Conservation (phyloP, 2,797 vertebrate species). For the Dryobates pubescens region DNA sequence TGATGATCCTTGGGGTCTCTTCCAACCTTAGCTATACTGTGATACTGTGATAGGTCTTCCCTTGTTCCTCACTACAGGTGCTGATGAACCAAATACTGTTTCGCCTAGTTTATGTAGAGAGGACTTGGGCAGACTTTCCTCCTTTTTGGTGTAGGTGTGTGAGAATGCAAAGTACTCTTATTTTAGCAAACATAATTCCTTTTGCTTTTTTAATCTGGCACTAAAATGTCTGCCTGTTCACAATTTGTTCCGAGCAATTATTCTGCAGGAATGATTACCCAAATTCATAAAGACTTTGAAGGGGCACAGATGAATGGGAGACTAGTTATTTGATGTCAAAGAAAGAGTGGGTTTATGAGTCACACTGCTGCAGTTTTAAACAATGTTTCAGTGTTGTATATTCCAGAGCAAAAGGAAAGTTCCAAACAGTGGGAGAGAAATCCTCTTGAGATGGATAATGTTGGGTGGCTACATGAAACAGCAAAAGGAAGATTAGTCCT, state of each 20-base stretch:
- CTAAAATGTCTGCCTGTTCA: neutral
- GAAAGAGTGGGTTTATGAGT: neutral
- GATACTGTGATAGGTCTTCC: too few species aligned
- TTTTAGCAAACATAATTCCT: neutral
- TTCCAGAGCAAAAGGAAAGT: neutral
- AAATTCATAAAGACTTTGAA: neutral
- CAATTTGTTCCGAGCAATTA: neutral
- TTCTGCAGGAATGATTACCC: neutral
- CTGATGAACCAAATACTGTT: neutral
- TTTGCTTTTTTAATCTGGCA: neutral
- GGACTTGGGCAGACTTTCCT: neutral
- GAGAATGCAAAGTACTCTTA: neutral
- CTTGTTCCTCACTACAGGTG: neutral
- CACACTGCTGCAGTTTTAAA: neutral
- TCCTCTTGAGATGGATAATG: neutral
- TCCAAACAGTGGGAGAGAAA: neutral
- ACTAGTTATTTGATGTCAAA: neutral
- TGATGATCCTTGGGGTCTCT: too few species aligned
- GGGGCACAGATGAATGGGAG: neutral
- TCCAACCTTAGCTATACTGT: too few species aligned
- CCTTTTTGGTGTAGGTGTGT: neutral
- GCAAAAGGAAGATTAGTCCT: neutral
- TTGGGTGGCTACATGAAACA: accelerated
- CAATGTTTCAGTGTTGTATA: neutral
- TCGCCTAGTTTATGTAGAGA: neutral